Base-by-base conservation (phyloP, 2,888 invertebrate species). In the Hedya salicella region DNA sequence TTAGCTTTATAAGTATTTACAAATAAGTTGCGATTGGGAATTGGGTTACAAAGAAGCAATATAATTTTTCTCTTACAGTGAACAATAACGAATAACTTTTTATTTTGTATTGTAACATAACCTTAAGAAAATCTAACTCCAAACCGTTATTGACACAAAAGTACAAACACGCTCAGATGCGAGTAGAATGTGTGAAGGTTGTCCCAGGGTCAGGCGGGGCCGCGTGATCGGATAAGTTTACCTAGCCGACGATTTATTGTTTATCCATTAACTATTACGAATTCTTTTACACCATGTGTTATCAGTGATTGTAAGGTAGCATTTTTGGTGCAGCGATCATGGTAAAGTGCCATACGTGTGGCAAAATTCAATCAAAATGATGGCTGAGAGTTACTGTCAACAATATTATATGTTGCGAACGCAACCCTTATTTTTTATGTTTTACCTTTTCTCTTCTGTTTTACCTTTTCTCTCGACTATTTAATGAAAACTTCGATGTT, bases 161-260 rank as follows among this genome's bases (percentile, higher is more conserved):
- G 21, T 39, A 21, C 39, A 53, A 39, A 39, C 19, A 53, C n/a
- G 40, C 21, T n/a, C 44, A n/a, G 17, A 16, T 16, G 19, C 5
- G 4, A 48, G 40, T 30, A 54, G 54, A 54, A 54, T 54, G 54
- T 54, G 40, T 54, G 54, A 54, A 54, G 54, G 54, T 39, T 40
- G 54, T 8, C 11, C 54, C 40, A 54, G 54, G 54, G 54, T 54
- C 54, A 13, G 17, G 19, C 21, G 36, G 6, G 21, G 21, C 19
- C n/a, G 53, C 53, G 53, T 53, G 53, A 53, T 53, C 54, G 9
- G 36, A 8, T 54, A 40, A 11, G 54, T 54, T 54, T 54, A 42
- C 54, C 54, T 54, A 54, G 14, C 25, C 25, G 14, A 25, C 40
- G 40, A 40, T 39, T 21, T 53, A 40, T 39, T 53, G 25, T 2